Conservation (phyloP, 2,888 invertebrate species). For the Neoascia interrupta region DNA sequence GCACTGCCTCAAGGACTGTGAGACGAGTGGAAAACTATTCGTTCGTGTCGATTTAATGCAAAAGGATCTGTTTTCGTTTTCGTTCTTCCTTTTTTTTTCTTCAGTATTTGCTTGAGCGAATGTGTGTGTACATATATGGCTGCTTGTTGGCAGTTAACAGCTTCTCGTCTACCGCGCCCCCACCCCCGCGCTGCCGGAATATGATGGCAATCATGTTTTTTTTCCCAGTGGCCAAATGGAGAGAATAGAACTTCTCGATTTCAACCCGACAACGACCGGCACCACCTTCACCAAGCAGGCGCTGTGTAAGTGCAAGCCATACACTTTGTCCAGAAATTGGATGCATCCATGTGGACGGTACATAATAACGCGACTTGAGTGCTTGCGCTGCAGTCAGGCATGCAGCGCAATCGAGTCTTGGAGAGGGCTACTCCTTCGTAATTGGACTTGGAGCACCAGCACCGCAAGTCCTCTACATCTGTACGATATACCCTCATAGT, state of each 20-base stretch:
- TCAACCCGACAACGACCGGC: conserved; percentile 31
- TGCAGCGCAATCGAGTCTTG: conserved; percentile 42
- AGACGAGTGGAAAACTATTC: conserved; percentile 56
- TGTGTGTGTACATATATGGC: conserved; percentile 50
- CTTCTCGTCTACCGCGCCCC: conserved; percentile 4
- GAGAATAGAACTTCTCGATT: conserved; percentile 52
- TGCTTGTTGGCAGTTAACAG: conserved; percentile 59
- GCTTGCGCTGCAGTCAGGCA: conserved; percentile 39
- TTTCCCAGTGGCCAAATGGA: background rate
- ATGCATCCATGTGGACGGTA: conserved; percentile 60
- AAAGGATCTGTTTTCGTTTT: conserved; percentile 33
- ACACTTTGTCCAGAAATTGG: conserved; percentile 57
- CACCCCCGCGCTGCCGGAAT: too few relatives aligned
- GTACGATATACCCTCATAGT: conserved; percentile 15
- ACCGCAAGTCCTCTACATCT: background rate
- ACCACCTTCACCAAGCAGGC: conserved; percentile 6
- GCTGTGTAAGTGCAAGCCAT: conserved; percentile 35
- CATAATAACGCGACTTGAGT: conserved; percentile 55
- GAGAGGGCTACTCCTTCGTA: too few relatives aligned
- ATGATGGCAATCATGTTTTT: conserved; percentile 55
- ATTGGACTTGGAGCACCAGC: too few relatives aligned
- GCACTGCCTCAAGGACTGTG: conserved; percentile 1
- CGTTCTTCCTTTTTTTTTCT: background rate
- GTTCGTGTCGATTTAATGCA: conserved; percentile 67
- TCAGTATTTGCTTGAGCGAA: conserved; percentile 8